Percentiles rank a stretch among this genome's conserved stretches.
phyloP scores from a whole-genome alignment of 2,888 invertebrate species.

The Cheilosia soror region DNA sequence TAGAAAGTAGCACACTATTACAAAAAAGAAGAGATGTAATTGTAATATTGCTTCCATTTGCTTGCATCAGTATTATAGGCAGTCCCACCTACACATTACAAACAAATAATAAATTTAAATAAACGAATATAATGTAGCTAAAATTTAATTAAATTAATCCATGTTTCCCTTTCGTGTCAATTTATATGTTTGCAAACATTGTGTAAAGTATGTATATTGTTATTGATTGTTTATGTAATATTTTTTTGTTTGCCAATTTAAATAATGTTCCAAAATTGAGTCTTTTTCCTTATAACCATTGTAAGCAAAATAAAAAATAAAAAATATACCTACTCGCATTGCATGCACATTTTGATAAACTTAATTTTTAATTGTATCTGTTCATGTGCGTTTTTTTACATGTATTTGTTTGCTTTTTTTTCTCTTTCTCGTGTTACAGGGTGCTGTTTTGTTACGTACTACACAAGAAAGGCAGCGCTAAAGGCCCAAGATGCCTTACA shows the following conservation, averaged over 20 bases:
- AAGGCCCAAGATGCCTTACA: conserved; percentile 99
- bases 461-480: conserved; percentile 98
- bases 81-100: too few species aligned
- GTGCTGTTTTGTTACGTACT: conserved; percentile 99
- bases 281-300: conserved; percentile 26
- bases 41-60: too few species aligned
- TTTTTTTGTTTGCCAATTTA: conserved; percentile 19
- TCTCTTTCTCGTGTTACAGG: conserved; percentile 91
- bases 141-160: background rate
- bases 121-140: background rate
- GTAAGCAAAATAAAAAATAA: conserved; percentile 1
- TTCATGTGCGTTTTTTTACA: conserved; percentile 76
- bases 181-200: conserved; percentile 40
- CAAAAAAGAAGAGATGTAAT: too few species aligned
- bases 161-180: conserved; percentile 8
- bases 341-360: conserved; percentile 66
- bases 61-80: too few species aligned
- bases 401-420: conserved; percentile 77
- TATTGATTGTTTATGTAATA: conserved; percentile 27
- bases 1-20: too few species aligned
- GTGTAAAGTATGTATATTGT: conserved; percentile 43
- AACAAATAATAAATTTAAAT: background rate
- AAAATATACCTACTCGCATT: conserved; percentile 40
- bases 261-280: conserved; percentile 3
- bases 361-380: conserved; percentile 66